phyloP scores from a whole-genome alignment of 2,888 invertebrate species.

The Hofmannophila pseudospretella region DNA sequence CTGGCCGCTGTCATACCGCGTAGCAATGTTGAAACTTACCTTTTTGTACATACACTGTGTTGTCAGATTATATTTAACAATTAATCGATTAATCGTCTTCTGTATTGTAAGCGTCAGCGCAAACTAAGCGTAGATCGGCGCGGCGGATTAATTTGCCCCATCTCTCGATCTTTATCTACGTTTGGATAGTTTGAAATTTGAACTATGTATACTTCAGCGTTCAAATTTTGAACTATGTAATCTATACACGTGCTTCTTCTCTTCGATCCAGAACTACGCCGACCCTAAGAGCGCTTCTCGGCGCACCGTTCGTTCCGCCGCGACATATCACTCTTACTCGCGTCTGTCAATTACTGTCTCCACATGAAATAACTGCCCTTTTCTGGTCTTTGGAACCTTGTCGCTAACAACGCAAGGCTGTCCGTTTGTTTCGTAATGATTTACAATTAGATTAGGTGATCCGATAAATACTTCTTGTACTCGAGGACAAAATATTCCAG shows the following conservation, averaged over 20 bases:
- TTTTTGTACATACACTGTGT: slow-evolving; percentile 48
- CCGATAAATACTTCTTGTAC: slow-evolving; percentile 50
- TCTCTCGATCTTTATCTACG: too few relatives aligned
- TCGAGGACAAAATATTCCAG: slow-evolving; percentile 48
- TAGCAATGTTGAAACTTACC: slow-evolving; percentile 72
- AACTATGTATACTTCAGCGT: too few relatives aligned
- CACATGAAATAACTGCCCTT: slow-evolving; percentile 33
- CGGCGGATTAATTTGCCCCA: too few relatives aligned
- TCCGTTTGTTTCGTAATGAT: slow-evolving; percentile 49
- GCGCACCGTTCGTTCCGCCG: slow-evolving; percentile 29
- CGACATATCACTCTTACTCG: slow-evolving; percentile 63
- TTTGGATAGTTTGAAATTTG: too few relatives aligned
- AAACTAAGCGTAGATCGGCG: too few relatives aligned
- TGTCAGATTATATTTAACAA: slow-evolving; percentile 44
- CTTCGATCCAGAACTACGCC: too few relatives aligned
- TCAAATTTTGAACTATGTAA: too few relatives aligned
- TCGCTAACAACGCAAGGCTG: slow-evolving; percentile 49
- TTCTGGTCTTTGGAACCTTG: slow-evolving; percentile 20
- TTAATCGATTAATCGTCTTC: too few relatives aligned
- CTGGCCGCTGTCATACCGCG: too few relatives aligned
- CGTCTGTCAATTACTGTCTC: slow-evolving; percentile 63
- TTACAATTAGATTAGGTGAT: slow-evolving; percentile 48
- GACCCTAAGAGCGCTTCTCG: too few relatives aligned
- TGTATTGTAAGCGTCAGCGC: too few relatives aligned
- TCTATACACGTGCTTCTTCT: too few relatives aligned